Evolutionary conservation across 92 coral and sea anemone species (phyloP).

Genomic region (Phenganax subtilis): DNA sequence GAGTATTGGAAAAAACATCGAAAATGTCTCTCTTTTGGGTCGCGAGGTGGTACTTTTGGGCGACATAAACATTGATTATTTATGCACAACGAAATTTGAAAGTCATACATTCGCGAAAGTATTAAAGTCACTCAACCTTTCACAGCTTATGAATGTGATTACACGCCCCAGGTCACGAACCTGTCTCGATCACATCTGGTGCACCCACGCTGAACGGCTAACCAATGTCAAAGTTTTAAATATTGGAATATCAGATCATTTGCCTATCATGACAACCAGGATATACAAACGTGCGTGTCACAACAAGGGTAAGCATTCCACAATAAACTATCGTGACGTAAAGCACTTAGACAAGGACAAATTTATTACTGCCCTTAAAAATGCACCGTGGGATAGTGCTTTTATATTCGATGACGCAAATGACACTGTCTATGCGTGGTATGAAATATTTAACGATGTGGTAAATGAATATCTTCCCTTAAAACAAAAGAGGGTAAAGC

Average conservation of each 20-base stretch:
- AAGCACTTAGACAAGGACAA: slow-evolving; percentile 45
- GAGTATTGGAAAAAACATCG: slow-evolving; percentile 47
- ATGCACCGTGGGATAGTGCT: slow-evolving; percentile 55
- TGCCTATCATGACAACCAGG: slow-evolving; percentile 39
- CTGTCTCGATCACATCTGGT: slow-evolving; percentile 56
- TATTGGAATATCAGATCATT: slow-evolving; percentile 53
- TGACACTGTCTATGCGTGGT: slow-evolving; percentile 42
- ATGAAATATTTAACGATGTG: slow-evolving; percentile 42
- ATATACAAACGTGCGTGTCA: slow-evolving; percentile 22
- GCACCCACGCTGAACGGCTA: slow-evolving; percentile 46
- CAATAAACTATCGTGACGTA: slow-evolving; percentile 28
- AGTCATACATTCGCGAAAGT: slow-evolving; percentile 42
- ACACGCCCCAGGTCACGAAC: slow-evolving; percentile 46
- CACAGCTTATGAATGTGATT: slow-evolving; percentile 36
- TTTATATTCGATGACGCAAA: slow-evolving; percentile 27
- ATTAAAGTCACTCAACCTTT: slow-evolving; percentile 33
- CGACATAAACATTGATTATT: slow-evolving; percentile 44
- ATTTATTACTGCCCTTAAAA: slow-evolving; percentile 29
- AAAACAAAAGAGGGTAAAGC: slow-evolving; percentile 42
- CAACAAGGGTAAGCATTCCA: not conserved
- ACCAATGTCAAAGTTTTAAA: slow-evolving; percentile 25
- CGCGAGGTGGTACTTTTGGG: slow-evolving; percentile 38
- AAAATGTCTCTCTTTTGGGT: slow-evolving; percentile 37
- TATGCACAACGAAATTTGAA: slow-evolving; percentile 22
- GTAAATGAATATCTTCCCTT: slow-evolving; percentile 47